Percentiles rank a stretch among this genome's conserved stretches.
Evolutionary conservation across 2,888 invertebrate genomes (phyloP).

Genomic region (Drosophila limbata): DNA sequence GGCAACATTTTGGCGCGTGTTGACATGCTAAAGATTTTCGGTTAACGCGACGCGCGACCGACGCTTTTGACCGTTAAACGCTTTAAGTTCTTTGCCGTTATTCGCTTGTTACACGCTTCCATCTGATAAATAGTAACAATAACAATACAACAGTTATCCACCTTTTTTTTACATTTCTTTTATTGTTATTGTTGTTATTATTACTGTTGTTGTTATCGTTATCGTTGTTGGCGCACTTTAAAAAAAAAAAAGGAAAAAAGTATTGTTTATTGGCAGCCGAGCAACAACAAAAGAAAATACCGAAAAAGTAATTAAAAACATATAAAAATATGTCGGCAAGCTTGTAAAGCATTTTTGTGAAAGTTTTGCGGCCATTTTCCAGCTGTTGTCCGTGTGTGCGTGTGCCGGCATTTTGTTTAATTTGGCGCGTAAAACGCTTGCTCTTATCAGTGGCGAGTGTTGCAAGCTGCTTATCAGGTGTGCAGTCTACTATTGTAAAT

Average conservation of each 20-base stretch:
- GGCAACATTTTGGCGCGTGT: slow-evolving; percentile 85
- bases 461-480: slow-evolving; percentile 52
- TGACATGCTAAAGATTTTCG: slow-evolving; percentile 83
- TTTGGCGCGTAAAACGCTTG: slow-evolving; percentile 54
- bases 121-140: slow-evolving; percentile 30
- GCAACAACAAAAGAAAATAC: slow-evolving; percentile 23
- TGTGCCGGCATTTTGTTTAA: slow-evolving; percentile 54
- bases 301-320: slow-evolving; percentile 48
- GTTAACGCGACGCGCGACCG: slow-evolving; percentile 64
- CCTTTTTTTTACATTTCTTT: slow-evolving; percentile 7
- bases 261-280: slow-evolving; percentile 20
- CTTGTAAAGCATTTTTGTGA: slow-evolving; percentile 16
- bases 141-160: slow-evolving; percentile 22
- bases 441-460: slow-evolving; percentile 37
- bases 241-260: background rate
- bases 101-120: slow-evolving; percentile 57
- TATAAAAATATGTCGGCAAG: background rate
- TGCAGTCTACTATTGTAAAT: slow-evolving; percentile 33
- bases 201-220: slow-evolving; percentile 22
- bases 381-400: slow-evolving; percentile 6
- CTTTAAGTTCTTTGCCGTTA: slow-evolving; percentile 61
- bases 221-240: slow-evolving; percentile 6
- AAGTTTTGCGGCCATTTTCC: slow-evolving; percentile 22
- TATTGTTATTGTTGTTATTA: slow-evolving; percentile 10
- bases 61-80: slow-evolving; percentile 76